Base-by-base conservation (phyloP, 2,113 vertebrate genomes). In the Rhombomys opimus region DNA sequence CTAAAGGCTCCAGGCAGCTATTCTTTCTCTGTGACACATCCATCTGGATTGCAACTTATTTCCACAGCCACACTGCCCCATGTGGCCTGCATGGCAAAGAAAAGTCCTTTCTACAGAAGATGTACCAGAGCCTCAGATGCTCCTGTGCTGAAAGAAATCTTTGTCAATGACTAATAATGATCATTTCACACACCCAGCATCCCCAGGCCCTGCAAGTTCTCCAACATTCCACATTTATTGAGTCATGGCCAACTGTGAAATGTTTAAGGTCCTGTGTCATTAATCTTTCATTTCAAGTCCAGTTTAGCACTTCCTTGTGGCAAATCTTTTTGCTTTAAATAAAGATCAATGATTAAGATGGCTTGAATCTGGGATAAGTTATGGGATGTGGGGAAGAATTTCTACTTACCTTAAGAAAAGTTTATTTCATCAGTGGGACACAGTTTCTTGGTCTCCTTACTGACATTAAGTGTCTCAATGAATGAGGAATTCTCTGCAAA, bases 241-340 rank as follows among this genome's bases (percentile, higher is more conserved):
- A 7, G 11, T 89, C 46, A 75, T 2, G 50, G 65, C 46, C 46
- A 46, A 85, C 63, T 68, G 41, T 90, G n/a, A 61, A 88, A 65
- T 80, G n/a, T 78, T 81, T 91, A 68, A 90, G 52, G 65, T 93
- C 15, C 30, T 91, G 17, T 82, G 70, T 93, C 76, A n/a, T 27
- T 92, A 68, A 76, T 81, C 63, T 59, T 90, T 95, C 27, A 76
- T 72, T 95, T 84, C 4, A 57, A 76, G 95, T 70, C 63, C 15
- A 78, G 25, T 15, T n/a, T 87, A 85, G 78, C n/a, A 30, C 41
- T 68, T 70, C 20, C 32, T 46, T 46, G 7, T 61, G 46, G 68
- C 5, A 87, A 84, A 54, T 75, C 1, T 75, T 88, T 75, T 59
- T 84, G 65, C 10, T 63, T 22, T 78, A 41, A 50, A 13, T 22